Base-by-base conservation (phyloP, 1,140 invertebrate species). In the Lasioglossum albipes region DNA sequence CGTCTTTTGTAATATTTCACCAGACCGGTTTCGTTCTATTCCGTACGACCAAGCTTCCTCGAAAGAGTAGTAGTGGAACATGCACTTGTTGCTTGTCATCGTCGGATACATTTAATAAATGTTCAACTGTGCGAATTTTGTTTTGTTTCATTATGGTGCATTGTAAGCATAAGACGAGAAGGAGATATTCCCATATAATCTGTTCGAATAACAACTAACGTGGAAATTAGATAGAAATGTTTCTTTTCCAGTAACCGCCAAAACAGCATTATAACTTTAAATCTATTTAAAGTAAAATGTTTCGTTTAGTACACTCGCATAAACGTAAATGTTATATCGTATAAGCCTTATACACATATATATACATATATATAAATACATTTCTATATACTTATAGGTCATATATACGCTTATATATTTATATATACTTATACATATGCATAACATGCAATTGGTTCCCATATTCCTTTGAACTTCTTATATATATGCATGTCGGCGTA, bases 181-280 rank as follows among this genome's bases (percentile, higher is more conserved):
- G 41, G 70, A 75, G 49, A 74, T 78, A 62, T 20, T 61, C 41
- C 22, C 73, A 66, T 78, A 75, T 12, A 70, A 10, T 75, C 57
- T 74, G 61, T 42, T 73, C 66, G 41, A 64, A 27, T 78, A 85
- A 86, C 84, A 82, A 82, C 42, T 70, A 84, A 84, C 75, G 52
- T 85, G 18, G 79, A 75, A 79, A n/a, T 82, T 75, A 71, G 13
- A 64, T 31, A 75, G 13, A 31, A 45, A 59, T 61, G 18, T 59
- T 13, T 7, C 65, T 81, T 84, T 84, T 72, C 31, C 59, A 61
- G 27, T 79, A 86, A 86, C 83, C 79, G 84, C 83, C 84, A 79
- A 86, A 78, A 86, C 27, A 59, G 66, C 45, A 27, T 27, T 74
- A 66, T 18, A 31, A 61, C 20, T 61, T 81, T 52, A 49, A 71